These are phyloP conservation scores for Palaemon carinicauda DNA, from an alignment of 1,140 invertebrate species.

Conservation along the genomic window DNA sequence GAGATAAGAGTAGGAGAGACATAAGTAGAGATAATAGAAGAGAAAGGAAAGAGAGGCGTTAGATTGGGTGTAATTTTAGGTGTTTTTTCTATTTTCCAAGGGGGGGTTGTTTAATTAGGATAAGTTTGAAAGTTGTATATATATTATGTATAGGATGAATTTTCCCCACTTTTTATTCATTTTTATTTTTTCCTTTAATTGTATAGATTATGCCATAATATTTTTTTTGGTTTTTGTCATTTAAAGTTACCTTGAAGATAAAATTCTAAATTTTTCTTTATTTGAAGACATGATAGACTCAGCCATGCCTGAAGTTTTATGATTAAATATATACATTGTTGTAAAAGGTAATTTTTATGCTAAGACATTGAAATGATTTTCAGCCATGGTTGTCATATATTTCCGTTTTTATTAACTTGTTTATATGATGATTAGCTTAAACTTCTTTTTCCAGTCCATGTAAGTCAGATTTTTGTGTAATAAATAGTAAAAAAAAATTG, in stretches of 20 bases:
- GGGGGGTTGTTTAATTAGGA: constrained; percentile 9
- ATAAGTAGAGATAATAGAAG: constrained; percentile 14
- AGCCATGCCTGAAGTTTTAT: too few relatives aligned
- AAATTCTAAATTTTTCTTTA: too few relatives aligned
- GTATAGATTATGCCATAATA: too few relatives aligned
- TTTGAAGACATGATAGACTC: too few relatives aligned
- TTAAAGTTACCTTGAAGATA: too few relatives aligned
- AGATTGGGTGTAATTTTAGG: not conserved
- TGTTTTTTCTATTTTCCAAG: not conserved
- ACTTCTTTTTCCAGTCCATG: constrained; percentile 43
- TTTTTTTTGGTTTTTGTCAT: too few relatives aligned
- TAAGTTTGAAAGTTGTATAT: not conserved
- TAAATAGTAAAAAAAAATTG: not conserved
- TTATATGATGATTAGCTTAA: not conserved
- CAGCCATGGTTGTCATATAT: not conserved
- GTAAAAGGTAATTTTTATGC: not conserved
- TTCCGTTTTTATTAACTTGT: not conserved
- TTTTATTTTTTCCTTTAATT: too few relatives aligned
- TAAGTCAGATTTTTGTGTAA: constrained; percentile 44
- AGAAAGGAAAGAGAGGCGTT: constrained; percentile 7
- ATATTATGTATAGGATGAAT: not conserved
- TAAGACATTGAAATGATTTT: not conserved
- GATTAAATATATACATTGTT: not conserved
- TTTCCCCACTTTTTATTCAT: too few relatives aligned
- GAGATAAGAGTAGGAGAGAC: constrained; percentile 7